Conservation (phyloP, 2,797 vertebrate species). For the Nothura maculosa region DNA sequence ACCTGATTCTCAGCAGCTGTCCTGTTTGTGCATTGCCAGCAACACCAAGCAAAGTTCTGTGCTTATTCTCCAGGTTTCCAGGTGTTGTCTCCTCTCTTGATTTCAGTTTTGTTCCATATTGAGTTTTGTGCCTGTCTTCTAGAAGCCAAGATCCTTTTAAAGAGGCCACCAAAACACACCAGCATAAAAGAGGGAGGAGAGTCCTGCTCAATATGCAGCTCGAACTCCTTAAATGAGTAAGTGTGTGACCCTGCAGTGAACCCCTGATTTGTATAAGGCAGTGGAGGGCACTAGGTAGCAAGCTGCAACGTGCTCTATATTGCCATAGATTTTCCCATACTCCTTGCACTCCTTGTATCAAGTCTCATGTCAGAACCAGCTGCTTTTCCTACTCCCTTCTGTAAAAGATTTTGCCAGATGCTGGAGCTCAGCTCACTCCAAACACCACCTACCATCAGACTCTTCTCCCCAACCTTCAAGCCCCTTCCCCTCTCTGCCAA, state of each 20-base stretch:
- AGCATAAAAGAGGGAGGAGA: background rate
- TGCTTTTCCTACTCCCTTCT: background rate
- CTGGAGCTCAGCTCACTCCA: background rate
- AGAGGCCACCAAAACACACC: background rate
- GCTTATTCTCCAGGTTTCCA: background rate
- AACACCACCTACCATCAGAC: rapidly evolving
- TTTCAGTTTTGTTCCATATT: background rate
- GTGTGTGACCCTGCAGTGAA: background rate
- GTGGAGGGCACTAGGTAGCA: background rate
- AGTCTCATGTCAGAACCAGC: background rate
- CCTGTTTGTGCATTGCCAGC: background rate
- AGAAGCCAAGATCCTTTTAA: background rate
- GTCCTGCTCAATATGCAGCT: background rate
- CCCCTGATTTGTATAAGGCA: background rate
- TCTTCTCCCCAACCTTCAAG: background rate
- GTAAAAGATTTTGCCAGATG: background rate
- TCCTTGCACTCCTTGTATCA: background rate
- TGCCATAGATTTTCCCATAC: background rate
- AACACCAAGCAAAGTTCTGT: background rate
- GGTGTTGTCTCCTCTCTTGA: background rate
- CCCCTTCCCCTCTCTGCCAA: background rate
- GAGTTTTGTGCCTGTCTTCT: background rate
- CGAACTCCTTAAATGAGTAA: background rate
- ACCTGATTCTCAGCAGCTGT: background rate
- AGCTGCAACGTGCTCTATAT: background rate